These are phyloP conservation scores for Galaxias olidus DNA, from an alignment of 2,797 vertebrate genomes.

Conservation along the genomic window DNA sequence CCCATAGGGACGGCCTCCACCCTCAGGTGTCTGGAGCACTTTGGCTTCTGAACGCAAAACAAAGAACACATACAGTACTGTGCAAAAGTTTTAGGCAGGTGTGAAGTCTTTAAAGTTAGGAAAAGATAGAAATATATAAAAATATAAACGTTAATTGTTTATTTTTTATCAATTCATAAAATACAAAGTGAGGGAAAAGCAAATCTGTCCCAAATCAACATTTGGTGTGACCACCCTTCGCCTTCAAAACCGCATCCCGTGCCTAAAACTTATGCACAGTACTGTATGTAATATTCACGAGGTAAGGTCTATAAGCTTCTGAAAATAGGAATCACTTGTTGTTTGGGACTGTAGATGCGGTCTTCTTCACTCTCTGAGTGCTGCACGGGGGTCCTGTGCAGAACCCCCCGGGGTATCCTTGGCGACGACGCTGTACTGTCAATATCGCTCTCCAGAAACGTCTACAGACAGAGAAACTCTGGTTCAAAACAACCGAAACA, in stretches of 20 bases:
- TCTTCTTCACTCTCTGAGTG: slow-evolving; percentile 67
- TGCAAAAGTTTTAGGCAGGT: too few species aligned
- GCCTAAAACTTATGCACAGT: too few species aligned
- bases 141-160: too few species aligned
- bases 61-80: too few species aligned
- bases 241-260: too few species aligned
- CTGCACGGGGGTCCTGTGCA: slow-evolving; percentile 53
- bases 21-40: slow-evolving; percentile 65
- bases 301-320: not conserved
- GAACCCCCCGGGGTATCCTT: slow-evolving; percentile 60
- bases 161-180: too few species aligned
- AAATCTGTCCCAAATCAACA: too few species aligned
- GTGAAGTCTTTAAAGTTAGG: too few species aligned
- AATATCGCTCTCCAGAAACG: slow-evolving; percentile 86
- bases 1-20: slow-evolving; percentile 81
- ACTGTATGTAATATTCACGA: slow-evolving; percentile 6
- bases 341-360: slow-evolving; percentile 39
- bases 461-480: slow-evolving; percentile 61
- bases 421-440: slow-evolving; percentile 89
- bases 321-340: slow-evolving; percentile 37
- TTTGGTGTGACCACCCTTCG: too few species aligned
- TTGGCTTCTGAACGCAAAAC: slow-evolving; percentile 49
- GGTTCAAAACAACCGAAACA: too few species aligned
- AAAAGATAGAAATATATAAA: too few species aligned
- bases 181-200: too few species aligned